These are phyloP conservation scores for Drosophila parabipectinata DNA, from an alignment of 1,140 invertebrate species.

Conservation along the genomic window DNA sequence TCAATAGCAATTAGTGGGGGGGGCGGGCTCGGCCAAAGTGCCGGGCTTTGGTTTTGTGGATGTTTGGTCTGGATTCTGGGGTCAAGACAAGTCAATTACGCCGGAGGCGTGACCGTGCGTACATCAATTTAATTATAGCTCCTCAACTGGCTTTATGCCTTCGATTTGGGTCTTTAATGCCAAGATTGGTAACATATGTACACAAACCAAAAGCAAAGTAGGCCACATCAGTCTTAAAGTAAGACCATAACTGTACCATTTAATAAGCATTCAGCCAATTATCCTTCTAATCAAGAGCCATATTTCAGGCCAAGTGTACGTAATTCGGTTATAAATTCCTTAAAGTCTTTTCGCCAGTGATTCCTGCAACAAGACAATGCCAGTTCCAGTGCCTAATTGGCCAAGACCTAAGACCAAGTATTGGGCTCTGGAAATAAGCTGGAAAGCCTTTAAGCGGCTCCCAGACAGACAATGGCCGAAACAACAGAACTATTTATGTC, in stretches of 20 bases:
- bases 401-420: slow-evolving; percentile 26
- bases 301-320: not conserved
- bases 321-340: not conserved
- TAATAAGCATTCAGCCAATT: not conserved
- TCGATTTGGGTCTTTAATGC: not conserved
- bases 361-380: slow-evolving; percentile 18
- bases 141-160: slow-evolving; percentile 28
- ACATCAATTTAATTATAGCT: slow-evolving; percentile 66
- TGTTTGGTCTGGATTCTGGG: slow-evolving; percentile 31
- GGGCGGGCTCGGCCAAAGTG: slow-evolving; percentile 13
- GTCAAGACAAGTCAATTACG: slow-evolving; percentile 52
- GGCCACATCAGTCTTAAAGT: not conserved
- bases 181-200: not conserved
- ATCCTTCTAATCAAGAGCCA: not conserved
- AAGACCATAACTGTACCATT: not conserved
- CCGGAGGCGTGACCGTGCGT: slow-evolving; percentile 39
- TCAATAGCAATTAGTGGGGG: slow-evolving; percentile 68
- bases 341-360: slow-evolving; percentile 1
- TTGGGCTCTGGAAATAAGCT: slow-evolving; percentile 48
- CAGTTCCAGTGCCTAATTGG: slow-evolving; percentile 37
- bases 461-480: slow-evolving; percentile 58
- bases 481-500: slow-evolving; percentile 59
- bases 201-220: not conserved
- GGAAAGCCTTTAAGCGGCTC: slow-evolving; percentile 73
- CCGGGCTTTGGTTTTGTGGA: slow-evolving; percentile 6